Evolutionary conservation across 2,888 invertebrate species (phyloP).

Genomic region (Lobophora halterata): DNA sequence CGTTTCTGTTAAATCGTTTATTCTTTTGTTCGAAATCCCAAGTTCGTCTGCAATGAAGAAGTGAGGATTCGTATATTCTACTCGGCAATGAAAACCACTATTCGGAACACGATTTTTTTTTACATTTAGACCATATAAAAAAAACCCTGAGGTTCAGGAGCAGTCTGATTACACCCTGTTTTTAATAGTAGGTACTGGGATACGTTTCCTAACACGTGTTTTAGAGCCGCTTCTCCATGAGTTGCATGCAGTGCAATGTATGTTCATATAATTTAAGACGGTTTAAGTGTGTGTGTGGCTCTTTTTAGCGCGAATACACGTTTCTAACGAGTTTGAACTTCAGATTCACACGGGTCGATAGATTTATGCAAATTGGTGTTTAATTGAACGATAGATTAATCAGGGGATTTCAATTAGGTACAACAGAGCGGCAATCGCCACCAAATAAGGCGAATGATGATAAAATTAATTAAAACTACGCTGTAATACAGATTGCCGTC

Average conservation of each 20-base stretch:
- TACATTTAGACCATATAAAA: no score
- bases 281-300: slow-evolving; percentile 16
- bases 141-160: no score
- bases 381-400: slow-evolving; percentile 30
- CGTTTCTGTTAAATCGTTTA: slow-evolving; percentile 7
- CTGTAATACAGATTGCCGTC: slow-evolving; percentile 36
- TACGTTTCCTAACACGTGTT: slow-evolving; percentile 26
- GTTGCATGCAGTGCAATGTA: slow-evolving; percentile 29
- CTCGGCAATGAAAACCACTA: no score
- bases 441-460: slow-evolving; percentile 41
- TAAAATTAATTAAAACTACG: slow-evolving; percentile 46
- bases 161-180: no score
- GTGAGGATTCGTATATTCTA: slow-evolving; percentile 23
- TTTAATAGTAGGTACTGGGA: no score
- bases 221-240: slow-evolving; percentile 28
- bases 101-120: no score
- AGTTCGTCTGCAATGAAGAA: slow-evolving; percentile 16
- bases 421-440: slow-evolving; percentile 19
- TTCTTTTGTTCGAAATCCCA: slow-evolving; percentile 14
- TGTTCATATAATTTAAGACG: slow-evolving; percentile 29
- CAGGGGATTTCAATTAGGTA: slow-evolving; percentile 27
- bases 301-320: slow-evolving; percentile 3
- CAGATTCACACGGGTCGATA: slow-evolving; percentile 14
- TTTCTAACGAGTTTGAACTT: slow-evolving; percentile 10
- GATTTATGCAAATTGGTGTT: slow-evolving; percentile 23